Percentiles rank a stretch among this genome's conserved stretches.
These are phyloP conservation scores for Taxidea taxus DNA, from an alignment of 2,113 vertebrate genomes.

Conservation along the genomic window DNA sequence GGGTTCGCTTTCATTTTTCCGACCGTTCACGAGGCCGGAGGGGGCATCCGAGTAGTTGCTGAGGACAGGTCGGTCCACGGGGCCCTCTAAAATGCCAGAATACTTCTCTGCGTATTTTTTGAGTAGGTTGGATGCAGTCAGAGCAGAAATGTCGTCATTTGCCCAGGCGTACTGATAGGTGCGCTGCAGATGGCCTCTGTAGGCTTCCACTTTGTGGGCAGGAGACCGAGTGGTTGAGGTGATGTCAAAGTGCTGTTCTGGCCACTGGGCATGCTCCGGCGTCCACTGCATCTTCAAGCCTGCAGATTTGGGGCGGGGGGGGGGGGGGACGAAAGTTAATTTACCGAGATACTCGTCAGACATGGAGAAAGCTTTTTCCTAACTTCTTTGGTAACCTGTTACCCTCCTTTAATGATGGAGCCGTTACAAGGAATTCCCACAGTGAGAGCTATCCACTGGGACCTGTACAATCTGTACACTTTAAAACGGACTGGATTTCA, in stretches of 20 bases:
- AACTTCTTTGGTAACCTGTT: neutral
- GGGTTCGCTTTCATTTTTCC: constrained; percentile 95
- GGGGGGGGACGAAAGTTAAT: constrained; percentile 65
- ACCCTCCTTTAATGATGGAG: neutral
- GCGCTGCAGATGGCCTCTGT: constrained; percentile 96
- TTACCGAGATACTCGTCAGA: neutral
- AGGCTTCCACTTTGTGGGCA: constrained; percentile 98
- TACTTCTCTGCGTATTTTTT: constrained; percentile 99
- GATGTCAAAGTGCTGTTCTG: constrained; percentile 99
- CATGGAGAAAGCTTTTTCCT: neutral
- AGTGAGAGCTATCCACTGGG: neutral
- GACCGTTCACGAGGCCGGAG: constrained; percentile 93
- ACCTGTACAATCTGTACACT: neutral
- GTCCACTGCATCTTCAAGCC: constrained; percentile 99
- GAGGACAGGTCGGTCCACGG: constrained; percentile 92
- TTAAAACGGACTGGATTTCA: neutral
- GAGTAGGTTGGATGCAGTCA: constrained; percentile 98
- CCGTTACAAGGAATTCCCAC: neutral
- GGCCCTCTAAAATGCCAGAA: constrained; percentile 97
- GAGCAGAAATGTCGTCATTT: constrained; percentile 98
- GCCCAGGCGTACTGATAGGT: constrained; percentile 99
- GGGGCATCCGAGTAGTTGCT: constrained; percentile 93
- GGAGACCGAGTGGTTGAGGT: constrained; percentile 97
- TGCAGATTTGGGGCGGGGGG: constrained; percentile 71
- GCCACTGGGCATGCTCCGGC: constrained; percentile 99